phyloP scores from a whole-genome alignment of 2,113 vertebrate genomes.

The Nothobranchius kuhntae region DNA sequence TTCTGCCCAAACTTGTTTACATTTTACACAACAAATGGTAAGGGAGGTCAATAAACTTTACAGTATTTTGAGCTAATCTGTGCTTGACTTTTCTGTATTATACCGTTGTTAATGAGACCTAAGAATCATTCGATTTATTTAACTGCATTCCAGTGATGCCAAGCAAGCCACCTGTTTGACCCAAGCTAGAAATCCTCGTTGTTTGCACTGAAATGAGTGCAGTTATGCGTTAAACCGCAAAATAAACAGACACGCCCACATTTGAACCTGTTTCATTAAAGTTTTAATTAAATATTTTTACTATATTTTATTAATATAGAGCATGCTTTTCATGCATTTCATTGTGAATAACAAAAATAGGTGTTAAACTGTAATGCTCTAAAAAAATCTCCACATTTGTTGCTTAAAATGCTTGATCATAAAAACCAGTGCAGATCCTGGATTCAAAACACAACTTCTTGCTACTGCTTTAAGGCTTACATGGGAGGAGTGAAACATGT shows the following conservation, averaged over 20 bases:
- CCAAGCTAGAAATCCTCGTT: slow-evolving; percentile 1
- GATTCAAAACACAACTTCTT: slow-evolving; percentile 11
- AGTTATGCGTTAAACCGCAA: slow-evolving; percentile 27
- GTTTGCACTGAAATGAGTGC: slow-evolving; percentile 3
- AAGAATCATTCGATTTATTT: background rate
- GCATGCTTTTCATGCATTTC: background rate
- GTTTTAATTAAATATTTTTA: slow-evolving; percentile 10
- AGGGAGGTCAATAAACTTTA: background rate
- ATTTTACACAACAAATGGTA: background rate
- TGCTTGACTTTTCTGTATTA: slow-evolving; percentile 2
- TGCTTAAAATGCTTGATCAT: background rate
- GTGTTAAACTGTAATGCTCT: background rate
- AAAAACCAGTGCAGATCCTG: background rate
- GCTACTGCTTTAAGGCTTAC: slow-evolving; percentile 32
- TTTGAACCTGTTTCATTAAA: slow-evolving; percentile 1
- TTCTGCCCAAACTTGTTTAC: background rate
- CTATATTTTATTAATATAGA: background rate
- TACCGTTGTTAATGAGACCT: background rate
- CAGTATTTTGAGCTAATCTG: background rate
- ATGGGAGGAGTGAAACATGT: slow-evolving; percentile 34
- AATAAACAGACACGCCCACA: slow-evolving; percentile 28
- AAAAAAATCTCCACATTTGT: background rate
- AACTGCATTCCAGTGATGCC: background rate
- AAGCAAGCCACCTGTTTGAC: background rate
- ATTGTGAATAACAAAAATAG: background rate